These are phyloP conservation scores for Sylvietta virens DNA, from an alignment of 2,113 vertebrate species.

Conservation along the genomic window DNA sequence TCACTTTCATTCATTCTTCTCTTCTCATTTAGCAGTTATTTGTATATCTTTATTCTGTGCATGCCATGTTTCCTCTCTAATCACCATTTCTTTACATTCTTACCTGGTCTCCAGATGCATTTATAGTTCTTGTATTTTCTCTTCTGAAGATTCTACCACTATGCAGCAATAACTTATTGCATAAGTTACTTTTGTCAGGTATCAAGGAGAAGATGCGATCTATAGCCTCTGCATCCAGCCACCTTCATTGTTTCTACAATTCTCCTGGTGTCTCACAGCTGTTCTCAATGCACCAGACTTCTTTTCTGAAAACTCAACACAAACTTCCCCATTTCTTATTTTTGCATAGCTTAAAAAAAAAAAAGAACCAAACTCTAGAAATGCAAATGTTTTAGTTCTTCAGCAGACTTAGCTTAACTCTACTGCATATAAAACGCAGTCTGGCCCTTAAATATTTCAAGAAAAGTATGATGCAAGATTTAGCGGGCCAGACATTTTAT, in stretches of 20 bases:
- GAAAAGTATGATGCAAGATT: neutral
- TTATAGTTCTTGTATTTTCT: constrained; percentile 57
- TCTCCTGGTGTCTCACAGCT: constrained; percentile 65
- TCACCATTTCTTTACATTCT: constrained; percentile 39
- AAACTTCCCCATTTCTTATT: constrained; percentile 69
- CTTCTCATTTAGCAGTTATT: constrained; percentile 58
- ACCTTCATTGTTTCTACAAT: constrained; percentile 63
- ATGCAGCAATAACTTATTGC: constrained; percentile 57
- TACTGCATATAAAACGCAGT: neutral
- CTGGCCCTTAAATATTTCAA: neutral
- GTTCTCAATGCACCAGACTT: constrained; percentile 65
- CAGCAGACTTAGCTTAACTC: constrained; percentile 37
- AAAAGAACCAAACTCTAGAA: constrained; percentile 53
- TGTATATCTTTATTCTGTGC: constrained; percentile 46
- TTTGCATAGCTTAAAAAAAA: constrained; percentile 42
- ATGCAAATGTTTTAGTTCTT: constrained; percentile 37
- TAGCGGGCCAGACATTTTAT: constrained; percentile 10
- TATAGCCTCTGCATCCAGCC: constrained; percentile 66
- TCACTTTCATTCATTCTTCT: constrained; percentile 62
- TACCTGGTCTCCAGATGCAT: constrained; percentile 60
- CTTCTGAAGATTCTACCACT: constrained; percentile 60
- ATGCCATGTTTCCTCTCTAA: constrained; percentile 55
- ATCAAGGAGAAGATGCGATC: constrained; percentile 62
- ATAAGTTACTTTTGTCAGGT: constrained; percentile 63
- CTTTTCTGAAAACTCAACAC: constrained; percentile 69